These are phyloP conservation scores for Rhinolophus ferrumequinum DNA, from an alignment of 2,113 vertebrate species.

Conservation along the genomic window DNA sequence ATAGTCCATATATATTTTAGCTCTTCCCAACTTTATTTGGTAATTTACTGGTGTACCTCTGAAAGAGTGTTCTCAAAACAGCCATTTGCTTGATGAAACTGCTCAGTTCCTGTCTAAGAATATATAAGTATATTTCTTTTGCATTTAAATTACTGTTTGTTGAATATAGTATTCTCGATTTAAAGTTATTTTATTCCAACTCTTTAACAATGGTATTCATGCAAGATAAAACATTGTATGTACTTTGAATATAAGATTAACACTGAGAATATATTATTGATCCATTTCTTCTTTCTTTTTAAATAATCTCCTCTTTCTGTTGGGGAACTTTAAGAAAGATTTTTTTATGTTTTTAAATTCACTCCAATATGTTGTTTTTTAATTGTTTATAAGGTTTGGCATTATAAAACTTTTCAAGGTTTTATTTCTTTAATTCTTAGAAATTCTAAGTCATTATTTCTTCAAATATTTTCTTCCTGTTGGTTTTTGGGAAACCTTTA, in stretches of 20 bases:
- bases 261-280: neutral
- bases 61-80: neutral
- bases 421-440: slow-evolving; percentile 20
- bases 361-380: neutral
- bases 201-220: neutral
- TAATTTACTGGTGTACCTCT: neutral
- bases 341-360: slow-evolving; percentile 27
- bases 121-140: neutral
- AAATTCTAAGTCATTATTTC: neutral
- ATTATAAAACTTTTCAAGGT: neutral
- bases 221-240: neutral
- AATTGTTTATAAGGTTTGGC: neutral
- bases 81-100: neutral
- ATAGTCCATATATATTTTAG: neutral
- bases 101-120: neutral
- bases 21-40: neutral
- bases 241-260: neutral
- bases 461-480: neutral
- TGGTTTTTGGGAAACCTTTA: neutral
- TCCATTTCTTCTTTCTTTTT: neutral
- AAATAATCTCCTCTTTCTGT: neutral
- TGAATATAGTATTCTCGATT: neutral
- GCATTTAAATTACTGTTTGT: slow-evolving; percentile 6
- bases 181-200: neutral
- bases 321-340: neutral